phyloP scores from a whole-genome alignment of 2,113 vertebrate species.

The Melanerpes aurifrons region DNA sequence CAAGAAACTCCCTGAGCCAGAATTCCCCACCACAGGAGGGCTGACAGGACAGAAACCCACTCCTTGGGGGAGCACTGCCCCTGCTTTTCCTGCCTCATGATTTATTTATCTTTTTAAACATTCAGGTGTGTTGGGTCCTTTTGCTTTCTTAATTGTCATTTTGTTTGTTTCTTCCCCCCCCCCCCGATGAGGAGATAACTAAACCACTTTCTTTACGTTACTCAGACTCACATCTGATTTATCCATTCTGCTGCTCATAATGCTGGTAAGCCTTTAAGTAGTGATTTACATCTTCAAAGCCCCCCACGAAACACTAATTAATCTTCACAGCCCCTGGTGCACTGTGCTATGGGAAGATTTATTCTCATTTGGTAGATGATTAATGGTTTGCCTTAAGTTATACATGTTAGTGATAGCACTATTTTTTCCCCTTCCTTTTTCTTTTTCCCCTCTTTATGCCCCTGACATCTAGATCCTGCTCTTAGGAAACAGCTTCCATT shows the following conservation, averaged over 20 bases:
- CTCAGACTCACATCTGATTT: conserved; percentile 19
- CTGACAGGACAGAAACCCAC: neutral
- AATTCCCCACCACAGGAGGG: neutral
- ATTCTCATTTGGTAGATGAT: conserved; percentile 33
- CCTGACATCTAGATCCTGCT: neutral
- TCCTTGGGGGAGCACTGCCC: neutral
- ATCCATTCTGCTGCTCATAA: conserved; percentile 30
- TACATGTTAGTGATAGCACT: neutral
- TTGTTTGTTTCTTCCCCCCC: neutral
- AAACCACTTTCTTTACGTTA: neutral
- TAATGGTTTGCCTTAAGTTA: conserved; percentile 2
- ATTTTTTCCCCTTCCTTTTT: neutral
- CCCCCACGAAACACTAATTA: conserved; percentile 53
- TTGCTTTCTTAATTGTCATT: accelerated
- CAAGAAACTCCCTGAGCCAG: conserved; percentile 8
- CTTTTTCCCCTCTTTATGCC: neutral
- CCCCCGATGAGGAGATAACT: neutral
- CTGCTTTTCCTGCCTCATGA: neutral
- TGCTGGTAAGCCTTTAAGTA: neutral
- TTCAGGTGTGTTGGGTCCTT: neutral
- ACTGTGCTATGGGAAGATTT: conserved; percentile 17
- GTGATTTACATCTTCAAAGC: conserved; percentile 61
- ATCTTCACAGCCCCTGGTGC: conserved; percentile 30
- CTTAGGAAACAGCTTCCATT: neutral
- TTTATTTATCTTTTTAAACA: neutral